These are phyloP conservation scores for Nemotelus nigrinus DNA, from an alignment of 2,888 invertebrate species.

Conservation along the genomic window DNA sequence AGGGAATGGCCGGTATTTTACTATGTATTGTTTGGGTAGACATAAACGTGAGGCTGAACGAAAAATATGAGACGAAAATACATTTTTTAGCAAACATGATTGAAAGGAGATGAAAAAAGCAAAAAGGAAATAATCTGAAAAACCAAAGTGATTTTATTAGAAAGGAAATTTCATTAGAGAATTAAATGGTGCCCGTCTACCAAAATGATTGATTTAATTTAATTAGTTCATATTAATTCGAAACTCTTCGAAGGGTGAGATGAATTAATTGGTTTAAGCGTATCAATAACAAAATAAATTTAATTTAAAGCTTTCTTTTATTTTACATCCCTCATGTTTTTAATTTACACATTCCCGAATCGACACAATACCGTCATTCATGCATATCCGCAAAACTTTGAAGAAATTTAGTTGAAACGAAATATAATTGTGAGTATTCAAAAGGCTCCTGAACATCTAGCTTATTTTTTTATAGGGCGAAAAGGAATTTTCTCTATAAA, in stretches of 20 bases:
- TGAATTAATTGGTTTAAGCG: too few relatives aligned
- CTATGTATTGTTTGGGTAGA: slow-evolving; percentile 27
- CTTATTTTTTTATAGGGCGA: too few relatives aligned
- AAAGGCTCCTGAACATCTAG: too few relatives aligned
- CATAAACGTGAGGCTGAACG: slow-evolving; percentile 2
- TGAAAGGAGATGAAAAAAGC: slow-evolving; percentile 25
- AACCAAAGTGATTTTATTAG: slow-evolving; percentile 38
- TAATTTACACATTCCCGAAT: too few relatives aligned
- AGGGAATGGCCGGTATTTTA: slow-evolving; percentile 27
- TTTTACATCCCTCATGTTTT: too few relatives aligned
- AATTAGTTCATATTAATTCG: slow-evolving; percentile 5
- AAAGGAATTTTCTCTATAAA: too few relatives aligned
- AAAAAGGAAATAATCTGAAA: slow-evolving; percentile 34
- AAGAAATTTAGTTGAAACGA: too few relatives aligned
- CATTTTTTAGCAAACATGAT: slow-evolving; percentile 1
- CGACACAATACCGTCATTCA: too few relatives aligned
- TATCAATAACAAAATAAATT: too few relatives aligned
- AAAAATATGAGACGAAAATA: slow-evolving; percentile 25
- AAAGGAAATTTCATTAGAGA: slow-evolving; percentile 33
- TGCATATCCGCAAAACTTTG: too few relatives aligned
- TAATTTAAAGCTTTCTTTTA: too few relatives aligned
- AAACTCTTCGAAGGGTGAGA: neutral
- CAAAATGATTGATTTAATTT: slow-evolving; percentile 28
- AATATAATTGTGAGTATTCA: too few relatives aligned
- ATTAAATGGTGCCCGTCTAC: neutral